Percentiles rank a stretch among this genome's conserved stretches.
These are phyloP conservation scores for Priocnemis perturbator DNA, from an alignment of 2,888 invertebrate genomes.

Conservation along the genomic window DNA sequence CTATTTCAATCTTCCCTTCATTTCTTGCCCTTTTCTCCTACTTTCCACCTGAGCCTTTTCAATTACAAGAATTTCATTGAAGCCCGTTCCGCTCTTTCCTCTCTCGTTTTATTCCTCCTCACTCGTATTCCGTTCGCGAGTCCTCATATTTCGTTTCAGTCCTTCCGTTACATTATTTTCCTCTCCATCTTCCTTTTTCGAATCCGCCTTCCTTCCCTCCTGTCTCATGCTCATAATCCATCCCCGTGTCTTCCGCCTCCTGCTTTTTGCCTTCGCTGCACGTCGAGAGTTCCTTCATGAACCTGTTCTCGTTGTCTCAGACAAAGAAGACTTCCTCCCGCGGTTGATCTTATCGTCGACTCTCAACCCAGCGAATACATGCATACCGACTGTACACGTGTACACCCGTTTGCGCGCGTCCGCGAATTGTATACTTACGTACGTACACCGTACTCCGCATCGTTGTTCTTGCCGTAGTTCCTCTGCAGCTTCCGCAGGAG, in stretches of 20 bases:
- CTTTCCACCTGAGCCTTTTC: too few relatives aligned
- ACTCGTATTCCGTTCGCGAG: too few relatives aligned
- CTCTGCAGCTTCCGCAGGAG: conserved; percentile 25
- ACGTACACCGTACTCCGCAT: too few relatives aligned
- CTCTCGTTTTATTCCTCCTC: background rate
- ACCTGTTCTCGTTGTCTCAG: conserved; percentile 31
- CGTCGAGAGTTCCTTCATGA: too few relatives aligned
- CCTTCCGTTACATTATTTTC: too few relatives aligned
- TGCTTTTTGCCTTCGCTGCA: too few relatives aligned
- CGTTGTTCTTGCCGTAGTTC: conserved; percentile 23
- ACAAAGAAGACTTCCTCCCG: conserved; percentile 40
- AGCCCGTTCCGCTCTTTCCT: conserved; percentile 11
- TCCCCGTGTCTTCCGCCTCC: too few relatives aligned
- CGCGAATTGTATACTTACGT: background rate
- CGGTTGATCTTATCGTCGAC: conserved; percentile 47
- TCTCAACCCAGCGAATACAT: conserved; percentile 31
- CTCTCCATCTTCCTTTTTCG: too few relatives aligned
- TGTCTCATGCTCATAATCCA: too few relatives aligned
- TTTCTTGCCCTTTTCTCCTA: background rate
- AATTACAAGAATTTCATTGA: too few relatives aligned
- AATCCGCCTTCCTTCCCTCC: too few relatives aligned
- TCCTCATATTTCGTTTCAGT: too few relatives aligned
- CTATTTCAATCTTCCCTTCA: background rate
- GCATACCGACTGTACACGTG: conserved; percentile 10
- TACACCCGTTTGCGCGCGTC: background rate